Base-by-base conservation (phyloP, 2,888 invertebrate species). In the Eristalis arbustorum region DNA sequence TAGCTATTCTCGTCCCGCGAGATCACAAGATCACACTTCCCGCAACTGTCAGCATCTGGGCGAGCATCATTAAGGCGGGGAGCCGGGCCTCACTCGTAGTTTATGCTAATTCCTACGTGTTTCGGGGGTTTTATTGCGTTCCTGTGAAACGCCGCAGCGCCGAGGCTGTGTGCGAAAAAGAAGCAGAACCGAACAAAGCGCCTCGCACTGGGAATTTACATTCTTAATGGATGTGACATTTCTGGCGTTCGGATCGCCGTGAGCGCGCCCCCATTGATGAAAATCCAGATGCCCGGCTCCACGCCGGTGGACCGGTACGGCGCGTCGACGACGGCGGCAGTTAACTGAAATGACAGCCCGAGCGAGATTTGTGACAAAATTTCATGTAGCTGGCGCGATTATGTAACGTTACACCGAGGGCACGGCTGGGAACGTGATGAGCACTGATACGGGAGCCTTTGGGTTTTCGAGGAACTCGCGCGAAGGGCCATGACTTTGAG, bases 21-120 rank as follows among this genome's bases (percentile, higher is more conserved):
- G 72, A 61, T 69, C 78, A 69, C 42, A 62, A 81, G 69, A 69
- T 42, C 49, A 49, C 37, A 14, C 40, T 49, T 62, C 62, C 49
- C 6, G 59, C 6, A 28, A 28, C 31, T 40, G 49, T n/a, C 49
- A 22, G 59, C 67, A 73, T 61, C 56, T 79, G 31, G 61, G 66
- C 31, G n/a, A 28, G 59, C 40, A 77, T 72, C 72, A 72, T 84
- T 67, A 67, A 57, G 71, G n/a, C 49, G 61, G 28, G 59, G 28
- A 42, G 34, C 56, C 66, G 59, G 31, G 40, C 59, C 72, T 81
- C 64, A 68, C 77, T 81, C 81, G 73, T 73, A 63, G 73, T 77
- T 76, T 85, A 85, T 85, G 84, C 73, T 66, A 85, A 85, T 81
- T 64, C n/a, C 13, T 85, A 81, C 77, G 84, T 85, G 81, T 69